Evolutionary conservation across 1,140 invertebrate species (phyloP).

Genomic region (Sarcophaga peregrina): DNA sequence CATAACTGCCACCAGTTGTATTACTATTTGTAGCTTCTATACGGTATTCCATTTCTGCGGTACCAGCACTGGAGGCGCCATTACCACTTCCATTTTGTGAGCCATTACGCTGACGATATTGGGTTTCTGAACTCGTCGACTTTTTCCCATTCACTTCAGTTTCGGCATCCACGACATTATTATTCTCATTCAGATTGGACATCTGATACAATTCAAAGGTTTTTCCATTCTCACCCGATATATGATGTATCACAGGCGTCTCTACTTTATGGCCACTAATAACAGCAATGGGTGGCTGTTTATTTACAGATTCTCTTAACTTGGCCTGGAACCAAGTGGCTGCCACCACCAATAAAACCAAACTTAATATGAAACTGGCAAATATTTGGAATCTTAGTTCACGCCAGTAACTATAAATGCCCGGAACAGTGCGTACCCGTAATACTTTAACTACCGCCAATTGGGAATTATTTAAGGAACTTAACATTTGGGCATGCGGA

Average conservation of each 20-base stretch:
- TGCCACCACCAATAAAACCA: conserved; percentile 57
- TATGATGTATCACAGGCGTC: conserved; percentile 12
- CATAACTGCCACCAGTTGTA: conserved; percentile 53
- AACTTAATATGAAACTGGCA: conserved; percentile 67
- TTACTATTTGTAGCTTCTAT: conserved; percentile 58
- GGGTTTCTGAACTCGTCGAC: background rate
- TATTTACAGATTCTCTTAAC: conserved; percentile 53
- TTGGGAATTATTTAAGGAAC: conserved; percentile 50
- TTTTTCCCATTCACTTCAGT: conserved; percentile 54
- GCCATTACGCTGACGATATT: background rate
- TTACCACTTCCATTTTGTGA: conserved; percentile 37
- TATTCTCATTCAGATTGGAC: conserved; percentile 56
- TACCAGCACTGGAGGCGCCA: conserved; percentile 44
- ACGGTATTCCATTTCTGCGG: conserved; percentile 55
- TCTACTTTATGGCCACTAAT: conserved; percentile 60
- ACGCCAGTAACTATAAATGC: conserved; percentile 73
- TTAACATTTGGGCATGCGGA: conserved; percentile 68
- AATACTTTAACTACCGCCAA: conserved; percentile 68
- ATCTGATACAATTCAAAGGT: conserved; percentile 64
- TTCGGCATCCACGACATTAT: conserved; percentile 47
- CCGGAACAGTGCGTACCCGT: conserved; percentile 77
- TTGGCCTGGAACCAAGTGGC: conserved; percentile 60
- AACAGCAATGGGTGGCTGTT: conserved; percentile 54
- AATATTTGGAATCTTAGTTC: conserved; percentile 80
- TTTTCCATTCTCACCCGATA: conserved; percentile 54